These are phyloP conservation scores for Zaprionus lachaisei DNA, from an alignment of 1,140 invertebrate genomes.

Conservation along the genomic window DNA sequence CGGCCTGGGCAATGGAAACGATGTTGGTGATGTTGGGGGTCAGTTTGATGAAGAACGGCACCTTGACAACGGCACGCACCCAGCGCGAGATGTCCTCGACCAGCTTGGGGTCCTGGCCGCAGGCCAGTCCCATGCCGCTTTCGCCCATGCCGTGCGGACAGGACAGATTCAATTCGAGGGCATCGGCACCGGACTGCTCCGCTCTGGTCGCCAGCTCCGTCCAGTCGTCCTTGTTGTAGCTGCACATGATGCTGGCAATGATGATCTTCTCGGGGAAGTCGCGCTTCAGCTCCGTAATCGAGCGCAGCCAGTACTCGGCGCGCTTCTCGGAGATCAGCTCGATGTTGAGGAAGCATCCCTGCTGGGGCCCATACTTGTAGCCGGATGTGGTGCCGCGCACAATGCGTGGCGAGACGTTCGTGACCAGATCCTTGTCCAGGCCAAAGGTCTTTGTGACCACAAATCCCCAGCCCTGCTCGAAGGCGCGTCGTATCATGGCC, in stretches of 20 bases:
- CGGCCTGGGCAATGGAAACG: constrained; percentile 94
- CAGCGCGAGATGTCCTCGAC: constrained; percentile 96
- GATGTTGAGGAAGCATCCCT: constrained; percentile 97
- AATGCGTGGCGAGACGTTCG: constrained; percentile 98
- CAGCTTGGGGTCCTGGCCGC: constrained; percentile 95
- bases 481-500: constrained; percentile 97
- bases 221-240: constrained; percentile 96
- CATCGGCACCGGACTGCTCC: constrained; percentile 95
- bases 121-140: constrained; percentile 98
- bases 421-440: constrained; percentile 97
- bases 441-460: constrained; percentile 98
- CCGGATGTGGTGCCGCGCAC: constrained; percentile 96
- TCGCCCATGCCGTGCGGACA: constrained; percentile 99
- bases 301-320: constrained; percentile 95
- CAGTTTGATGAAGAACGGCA: constrained; percentile 99
- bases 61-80: constrained; percentile 93
- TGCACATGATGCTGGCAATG: constrained; percentile 99
- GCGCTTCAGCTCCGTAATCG: constrained; percentile 94
- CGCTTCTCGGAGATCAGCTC: constrained; percentile 99
- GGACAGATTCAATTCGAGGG: constrained; percentile 97
- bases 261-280: constrained; percentile 97
- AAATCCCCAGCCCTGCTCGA: constrained; percentile 98
- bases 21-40: constrained; percentile 99
- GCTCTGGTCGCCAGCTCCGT: constrained; percentile 91
- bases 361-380: constrained; percentile 96